Evolutionary conservation across 2,113 vertebrate species (phyloP).

Genomic region (Pseudopodoces humilis): DNA sequence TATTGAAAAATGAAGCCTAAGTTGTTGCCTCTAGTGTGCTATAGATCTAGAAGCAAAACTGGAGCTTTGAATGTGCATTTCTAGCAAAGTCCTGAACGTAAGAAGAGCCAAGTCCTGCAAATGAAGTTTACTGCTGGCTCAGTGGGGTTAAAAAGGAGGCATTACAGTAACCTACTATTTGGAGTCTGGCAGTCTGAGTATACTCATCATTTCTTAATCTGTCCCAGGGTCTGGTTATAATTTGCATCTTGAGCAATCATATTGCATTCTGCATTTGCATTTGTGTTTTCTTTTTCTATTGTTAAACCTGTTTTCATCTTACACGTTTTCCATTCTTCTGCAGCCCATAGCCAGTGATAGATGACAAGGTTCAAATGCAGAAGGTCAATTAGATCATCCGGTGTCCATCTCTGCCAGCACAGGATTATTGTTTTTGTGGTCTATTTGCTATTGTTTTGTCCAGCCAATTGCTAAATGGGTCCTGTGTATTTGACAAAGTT

Average conservation of each 20-base stretch:
- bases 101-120: not conserved
- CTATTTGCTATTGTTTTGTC: constrained; percentile 33
- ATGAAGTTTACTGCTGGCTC: not conserved
- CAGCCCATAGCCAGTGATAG: not conserved
- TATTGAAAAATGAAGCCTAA: not conserved
- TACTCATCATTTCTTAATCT: constrained; percentile 42
- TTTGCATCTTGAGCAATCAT: constrained; percentile 31
- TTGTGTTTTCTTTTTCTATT: constrained; percentile 53
- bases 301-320: constrained; percentile 51
- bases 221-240: constrained; percentile 21
- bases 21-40: not conserved
- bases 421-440: constrained; percentile 28
- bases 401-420: not conserved
- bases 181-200: constrained; percentile 3
- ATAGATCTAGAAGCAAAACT: not conserved
- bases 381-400: constrained; percentile 36
- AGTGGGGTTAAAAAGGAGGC: constrained; percentile 32
- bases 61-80: not conserved
- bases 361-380: constrained; percentile 26
- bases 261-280: not conserved
- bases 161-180: constrained; percentile 52
- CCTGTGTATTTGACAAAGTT: not conserved
- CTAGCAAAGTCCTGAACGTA: not conserved
- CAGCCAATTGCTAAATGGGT: not conserved
- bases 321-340: constrained; percentile 35